Evolutionary conservation across 1,140 invertebrate species (phyloP), one percentile per base, ranked within the genome.

Genomic region (Drosophila pseudoobscura): DNA sequence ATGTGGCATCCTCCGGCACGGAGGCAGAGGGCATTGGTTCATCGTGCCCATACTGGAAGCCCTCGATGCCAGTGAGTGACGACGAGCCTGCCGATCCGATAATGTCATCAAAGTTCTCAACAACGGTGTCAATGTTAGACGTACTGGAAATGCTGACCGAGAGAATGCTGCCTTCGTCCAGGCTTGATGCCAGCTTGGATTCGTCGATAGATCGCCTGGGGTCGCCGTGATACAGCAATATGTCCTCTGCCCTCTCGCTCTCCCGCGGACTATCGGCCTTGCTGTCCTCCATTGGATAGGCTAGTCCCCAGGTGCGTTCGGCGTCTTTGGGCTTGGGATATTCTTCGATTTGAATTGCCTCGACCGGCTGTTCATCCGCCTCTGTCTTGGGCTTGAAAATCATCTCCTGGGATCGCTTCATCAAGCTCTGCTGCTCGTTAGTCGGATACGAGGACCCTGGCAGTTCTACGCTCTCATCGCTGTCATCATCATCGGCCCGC

Each of bases 371-470:
- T 17, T 80, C 24, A 0, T 91, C 89, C 11, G 80, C 47, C 2
- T 90, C 87, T n/a, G 93, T 64, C 39, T 91, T 90, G 4, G 96
- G 95, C 84, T 96, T 95, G 90, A 97, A 97, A 69, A 96, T 96
- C 96, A 97, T 97, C 92, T 97, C 96, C 70, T 96, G 95, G 0
- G 96, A 97, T 62, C 96, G 92, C 90, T 97, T 97, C 96, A 97
- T 97, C 76, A 94, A 94, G 26, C 93, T 94, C 9, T 94, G 92
- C 45, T 93, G 91, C 68, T 93, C 93, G 50, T 92, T 72, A 3
- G 55, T 73, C 1, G 70, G 74, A 59, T 88, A 80, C 2, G 64
- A 53, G 0, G 53, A 43, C 44, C 63, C 76, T 20, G 65, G 61
- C 41, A 91, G 47, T 6, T 89, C 89, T 6, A 88, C 2, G 22